phyloP scores from a whole-genome alignment of 2,797 vertebrate species.

The Esox lucius region DNA sequence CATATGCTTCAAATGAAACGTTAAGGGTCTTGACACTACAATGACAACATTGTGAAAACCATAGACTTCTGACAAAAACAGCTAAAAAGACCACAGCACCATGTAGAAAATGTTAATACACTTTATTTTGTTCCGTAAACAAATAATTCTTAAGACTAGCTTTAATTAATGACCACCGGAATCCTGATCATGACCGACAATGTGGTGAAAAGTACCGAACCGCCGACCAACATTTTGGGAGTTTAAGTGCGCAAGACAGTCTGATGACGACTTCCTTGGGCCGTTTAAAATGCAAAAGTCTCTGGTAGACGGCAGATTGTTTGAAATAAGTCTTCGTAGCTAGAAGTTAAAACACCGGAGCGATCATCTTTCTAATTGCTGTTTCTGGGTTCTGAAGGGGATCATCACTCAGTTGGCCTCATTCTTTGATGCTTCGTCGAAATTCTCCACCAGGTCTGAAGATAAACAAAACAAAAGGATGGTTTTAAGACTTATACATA shows the following conservation, averaged over 20 bases:
- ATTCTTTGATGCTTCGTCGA: slow-evolving; percentile 95
- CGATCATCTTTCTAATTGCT: slow-evolving; percentile 79
- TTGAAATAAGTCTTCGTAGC: slow-evolving; percentile 51
- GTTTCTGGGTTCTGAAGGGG: slow-evolving; percentile 66
- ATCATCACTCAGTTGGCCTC: slow-evolving; percentile 87
- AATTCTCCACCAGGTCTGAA: slow-evolving; percentile 97
- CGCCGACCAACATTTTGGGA: slow-evolving; percentile 33
- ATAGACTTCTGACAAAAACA: slow-evolving; percentile 16
- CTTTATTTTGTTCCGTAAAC: slow-evolving; percentile 77
- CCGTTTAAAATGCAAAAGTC: slow-evolving; percentile 88
- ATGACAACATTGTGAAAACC: neutral
- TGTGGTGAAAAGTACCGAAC: slow-evolving; percentile 52
- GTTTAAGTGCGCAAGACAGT: slow-evolving; percentile 80
- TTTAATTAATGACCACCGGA: slow-evolving; percentile 74
- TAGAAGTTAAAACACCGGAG: slow-evolving; percentile 68
- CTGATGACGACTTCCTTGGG: slow-evolving; percentile 74
- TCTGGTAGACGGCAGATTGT: slow-evolving; percentile 57
- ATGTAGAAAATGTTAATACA: slow-evolving; percentile 65
- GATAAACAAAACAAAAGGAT: slow-evolving; percentile 17
- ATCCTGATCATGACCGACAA: slow-evolving; percentile 51
- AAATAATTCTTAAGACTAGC: slow-evolving; percentile 75
- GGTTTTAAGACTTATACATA: too few relatives aligned
- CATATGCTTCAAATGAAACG: neutral
- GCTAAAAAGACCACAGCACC: slow-evolving; percentile 55
- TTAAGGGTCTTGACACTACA: neutral